phyloP scores from a whole-genome alignment of 1,140 invertebrate species.

The Brachionus rotundiformis region DNA sequence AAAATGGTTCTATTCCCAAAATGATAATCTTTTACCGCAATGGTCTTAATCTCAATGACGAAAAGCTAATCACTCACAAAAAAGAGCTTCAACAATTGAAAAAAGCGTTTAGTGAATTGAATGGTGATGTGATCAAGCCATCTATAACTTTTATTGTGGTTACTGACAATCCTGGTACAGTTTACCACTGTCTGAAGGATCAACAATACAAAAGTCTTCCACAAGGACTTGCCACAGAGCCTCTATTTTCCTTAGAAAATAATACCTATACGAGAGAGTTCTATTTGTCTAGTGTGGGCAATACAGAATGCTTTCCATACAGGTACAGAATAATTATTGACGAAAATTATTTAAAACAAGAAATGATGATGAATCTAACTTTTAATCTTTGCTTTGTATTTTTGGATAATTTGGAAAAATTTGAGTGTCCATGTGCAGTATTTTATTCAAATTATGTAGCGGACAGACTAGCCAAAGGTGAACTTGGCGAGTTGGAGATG shows the following conservation, averaged over 20 bases:
- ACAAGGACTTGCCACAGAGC: neutral
- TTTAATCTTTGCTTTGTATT: conserved; percentile 27
- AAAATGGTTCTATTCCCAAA: conserved; percentile 22
- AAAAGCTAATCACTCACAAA: conserved; percentile 32
- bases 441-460: conserved; percentile 28
- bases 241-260: neutral
- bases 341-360: conserved; percentile 34
- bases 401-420: neutral
- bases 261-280: neutral
- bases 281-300: neutral
- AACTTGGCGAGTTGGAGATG: neutral
- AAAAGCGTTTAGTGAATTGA: conserved; percentile 16
- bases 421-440: conserved; percentile 10
- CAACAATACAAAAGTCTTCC: neutral
- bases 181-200: neutral
- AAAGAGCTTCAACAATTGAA: conserved; percentile 1
- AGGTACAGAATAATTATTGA: conserved; percentile 30
- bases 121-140: neutral
- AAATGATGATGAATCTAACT: conserved; percentile 1
- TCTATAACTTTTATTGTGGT: conserved; percentile 12
- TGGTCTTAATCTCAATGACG: neutral
- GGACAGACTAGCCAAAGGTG: neutral
- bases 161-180: neutral
- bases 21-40: neutral
- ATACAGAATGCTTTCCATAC: neutral